Conservation (phyloP, 2,797 vertebrate species). For the Gadopsis marmoratus region DNA sequence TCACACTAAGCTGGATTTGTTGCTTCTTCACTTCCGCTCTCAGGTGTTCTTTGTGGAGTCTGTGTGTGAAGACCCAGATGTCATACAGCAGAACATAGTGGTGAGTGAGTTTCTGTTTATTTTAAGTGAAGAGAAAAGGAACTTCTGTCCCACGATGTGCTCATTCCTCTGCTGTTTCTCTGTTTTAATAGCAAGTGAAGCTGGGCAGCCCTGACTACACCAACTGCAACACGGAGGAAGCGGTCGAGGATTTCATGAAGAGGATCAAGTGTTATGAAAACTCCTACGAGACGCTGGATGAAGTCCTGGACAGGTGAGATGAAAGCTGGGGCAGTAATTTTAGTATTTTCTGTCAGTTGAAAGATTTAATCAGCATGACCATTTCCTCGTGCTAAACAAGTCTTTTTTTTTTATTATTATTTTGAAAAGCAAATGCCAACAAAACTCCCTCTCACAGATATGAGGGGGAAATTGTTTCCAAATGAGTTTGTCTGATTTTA, state of each 20-base stretch:
- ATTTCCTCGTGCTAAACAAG: too few relatives aligned
- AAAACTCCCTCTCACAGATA: neutral
- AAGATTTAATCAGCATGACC: neutral
- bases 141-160: too few relatives aligned
- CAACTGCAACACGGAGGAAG: slow-evolving; percentile 94
- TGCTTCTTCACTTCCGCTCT: neutral
- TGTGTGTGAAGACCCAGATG: slow-evolving; percentile 97
- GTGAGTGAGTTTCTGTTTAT: slow-evolving; percentile 81
- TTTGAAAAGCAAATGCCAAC: too few relatives aligned
- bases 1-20: neutral
- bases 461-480: neutral
- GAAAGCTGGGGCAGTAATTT: neutral
- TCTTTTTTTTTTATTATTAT: too few relatives aligned
- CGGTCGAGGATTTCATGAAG: slow-evolving; percentile 96
- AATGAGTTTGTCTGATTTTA: neutral
- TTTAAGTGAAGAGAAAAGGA: neutral
- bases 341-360: neutral
- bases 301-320: slow-evolving; percentile 93
- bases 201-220: slow-evolving; percentile 96
- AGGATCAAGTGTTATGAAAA: slow-evolving; percentile 98
- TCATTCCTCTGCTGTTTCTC: neutral
- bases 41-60: slow-evolving; percentile 99
- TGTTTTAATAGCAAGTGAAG: slow-evolving; percentile 95
- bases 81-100: slow-evolving; percentile 97
- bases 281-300: slow-evolving; percentile 94